phyloP scores from a whole-genome alignment of 2,888 invertebrate genomes.

The Eugnorisma glareosa region DNA sequence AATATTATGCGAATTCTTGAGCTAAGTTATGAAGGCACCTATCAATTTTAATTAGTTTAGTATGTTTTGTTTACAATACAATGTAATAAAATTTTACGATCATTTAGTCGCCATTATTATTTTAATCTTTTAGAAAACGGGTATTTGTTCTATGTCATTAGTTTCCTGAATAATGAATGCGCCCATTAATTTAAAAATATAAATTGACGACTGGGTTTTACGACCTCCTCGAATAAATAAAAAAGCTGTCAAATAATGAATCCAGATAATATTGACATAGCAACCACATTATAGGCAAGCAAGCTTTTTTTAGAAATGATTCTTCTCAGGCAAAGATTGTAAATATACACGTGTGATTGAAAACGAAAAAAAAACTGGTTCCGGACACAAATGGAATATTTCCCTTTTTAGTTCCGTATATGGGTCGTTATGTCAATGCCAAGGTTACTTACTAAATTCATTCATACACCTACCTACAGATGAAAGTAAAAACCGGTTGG shows the following conservation, averaged over 20 bases:
- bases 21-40: not conserved
- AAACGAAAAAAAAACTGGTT: constrained; percentile 11
- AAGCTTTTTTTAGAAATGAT: constrained; percentile 16
- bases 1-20: not conserved
- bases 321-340: not conserved
- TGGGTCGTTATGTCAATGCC: constrained; percentile 10
- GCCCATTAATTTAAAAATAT: not conserved
- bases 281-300: not conserved
- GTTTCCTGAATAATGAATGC: not conserved
- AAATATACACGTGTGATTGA: not conserved
- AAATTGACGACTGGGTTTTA: not conserved
- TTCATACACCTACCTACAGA: constrained; percentile 2
- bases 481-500: constrained; percentile 46
- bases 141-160: not conserved
- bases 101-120: not conserved
- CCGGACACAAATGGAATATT: not conserved
- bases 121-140: not conserved
- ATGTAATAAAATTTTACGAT: not conserved
- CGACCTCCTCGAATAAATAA: not conserved
- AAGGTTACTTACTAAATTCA: constrained; percentile 20
- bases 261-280: not conserved
- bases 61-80: not conserved
- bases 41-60: not conserved
- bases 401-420: not conserved
- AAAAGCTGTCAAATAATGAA: not conserved